Base-by-base conservation (phyloP, 1,140 invertebrate genomes). In the Melitaea cinxia region DNA sequence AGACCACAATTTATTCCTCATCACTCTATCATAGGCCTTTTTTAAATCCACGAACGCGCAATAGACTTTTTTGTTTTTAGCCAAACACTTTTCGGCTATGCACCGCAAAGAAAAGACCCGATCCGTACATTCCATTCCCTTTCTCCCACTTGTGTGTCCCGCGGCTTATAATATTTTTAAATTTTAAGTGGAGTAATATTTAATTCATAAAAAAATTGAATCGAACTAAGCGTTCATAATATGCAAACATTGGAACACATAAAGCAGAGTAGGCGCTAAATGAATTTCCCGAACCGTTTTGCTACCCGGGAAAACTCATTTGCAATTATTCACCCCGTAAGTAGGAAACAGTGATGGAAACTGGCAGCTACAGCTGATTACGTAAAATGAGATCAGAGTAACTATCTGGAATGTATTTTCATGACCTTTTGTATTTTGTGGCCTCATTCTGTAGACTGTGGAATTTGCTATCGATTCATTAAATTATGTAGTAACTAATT, bases 331-430 rank as follows among this genome's bases (percentile, higher is more conserved):
- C 50, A 60, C 64, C 24, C n/a, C 28, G 49, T 60, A 66, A 66
- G 64, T 54, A 65, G 47, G 56, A 24, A 61, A 55, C 52, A 59
- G 52, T 67, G 58, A 62, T 57, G 42, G 58, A 61, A 60, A 30
- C 50, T 57, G 59, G 45, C 66, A 57, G 59, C 54, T 53, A 54
- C 59, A 53, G 52, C 66, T 63, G 66, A 68, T 68, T 62, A 63
- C 37, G 58, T 14, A 30, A 62, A 62, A 67, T 67, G 42, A 61
- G 58, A 67, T 56, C 61, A 19, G 39, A 19, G 15, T 45, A 45
- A 45, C 39, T 47, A 47, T 59, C 49, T 58, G 21, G 15, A 58
- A 58, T 26, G 42, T 58, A 58, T 58, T 58, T 49, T 58, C 56
- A 23, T 30, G 56, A 49, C 26, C 26, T 37, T 49, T 49, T 58